Base-by-base conservation (phyloP, 2,113 vertebrate species). In the Triplophysa dalaica region DNA sequence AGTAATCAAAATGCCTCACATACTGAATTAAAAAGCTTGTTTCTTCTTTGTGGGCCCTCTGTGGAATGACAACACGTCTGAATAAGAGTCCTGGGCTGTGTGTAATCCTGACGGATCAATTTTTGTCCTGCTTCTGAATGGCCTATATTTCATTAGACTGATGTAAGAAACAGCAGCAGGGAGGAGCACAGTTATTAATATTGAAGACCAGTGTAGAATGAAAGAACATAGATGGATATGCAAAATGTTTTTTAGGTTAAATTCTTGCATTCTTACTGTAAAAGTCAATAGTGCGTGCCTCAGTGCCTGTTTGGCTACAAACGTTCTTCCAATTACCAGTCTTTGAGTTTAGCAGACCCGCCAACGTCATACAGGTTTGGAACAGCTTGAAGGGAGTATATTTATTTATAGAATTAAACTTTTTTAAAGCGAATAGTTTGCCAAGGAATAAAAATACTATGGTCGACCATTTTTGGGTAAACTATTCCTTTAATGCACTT, bases 81-180 rank as follows among this genome's bases (percentile, higher is more conserved):
- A 75, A 61, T 77, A 54, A 33, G 58, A 75, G 60, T 83, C 58
- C 48, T 19, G 26, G 43, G 54, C 33, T 73, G 26, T 64, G 43
- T 56, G 52, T 82, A 77, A 74, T 80, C 63, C 73, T 38, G 52
- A 41, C 61, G 45, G 73, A 65, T 82, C 62, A 77, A 43, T 82
- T 77, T 43, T 77, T 76, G 65, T 54, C 72, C 26, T 52, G 58
- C 29, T 24, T 38, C 64, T 74, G 78, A 63, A 77, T 78, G 84
- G 82, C 81, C 69, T 77, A 64, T 61, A 63, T 79, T 83, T 85
- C 70, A 79, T 41, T 29, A 45, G 48, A 48, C 70, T 33, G 68
- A 29, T 64, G 64, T 41, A 63, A 63, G 75, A 77, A 68, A n/a
- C 50, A 70, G 21, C 58, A 77, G 29, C 43, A 61, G 22, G 50